Percentiles rank a stretch among this genome's conserved stretches.
phyloP scores from a whole-genome alignment of 37 sponge, comb jelly and placozoan genomes.

The Bolinopsis microptera region DNA sequence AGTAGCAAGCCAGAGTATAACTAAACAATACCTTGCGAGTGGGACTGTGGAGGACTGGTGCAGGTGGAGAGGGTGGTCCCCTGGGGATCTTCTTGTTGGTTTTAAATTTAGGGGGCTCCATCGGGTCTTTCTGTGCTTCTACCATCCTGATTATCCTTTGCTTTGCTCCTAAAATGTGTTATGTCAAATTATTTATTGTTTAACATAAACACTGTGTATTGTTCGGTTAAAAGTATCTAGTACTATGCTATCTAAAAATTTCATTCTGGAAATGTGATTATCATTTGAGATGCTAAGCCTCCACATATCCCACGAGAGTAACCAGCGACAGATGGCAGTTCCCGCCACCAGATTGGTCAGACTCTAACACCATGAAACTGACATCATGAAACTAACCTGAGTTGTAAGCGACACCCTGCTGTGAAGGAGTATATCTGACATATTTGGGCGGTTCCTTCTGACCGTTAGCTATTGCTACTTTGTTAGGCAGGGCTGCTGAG shows the following conservation, averaged over 20 bases:
- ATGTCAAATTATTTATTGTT: too few relatives aligned
- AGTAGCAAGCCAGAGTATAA: not conserved
- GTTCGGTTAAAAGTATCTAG: too few relatives aligned
- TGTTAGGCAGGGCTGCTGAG: slow-evolving; percentile 87
- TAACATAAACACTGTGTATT: too few relatives aligned
- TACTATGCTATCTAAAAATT: too few relatives aligned
- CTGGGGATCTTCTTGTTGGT: slow-evolving; percentile 95
- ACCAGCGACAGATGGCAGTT: too few relatives aligned
- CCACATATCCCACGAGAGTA: too few relatives aligned
- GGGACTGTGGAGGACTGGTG: slow-evolving; percentile 95
- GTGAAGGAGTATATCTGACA: slow-evolving; percentile 93
- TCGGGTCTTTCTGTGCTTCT: slow-evolving; percentile 96
- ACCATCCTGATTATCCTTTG: slow-evolving; percentile 97
- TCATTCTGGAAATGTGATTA: too few relatives aligned
- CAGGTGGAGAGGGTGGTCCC: slow-evolving; percentile 98
- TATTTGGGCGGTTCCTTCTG: slow-evolving; percentile 90
- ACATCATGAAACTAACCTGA: slow-evolving; percentile 73
- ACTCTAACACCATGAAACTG: too few relatives aligned
- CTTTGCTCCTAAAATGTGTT: slow-evolving; percentile 72
- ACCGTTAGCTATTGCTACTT: slow-evolving; percentile 78
- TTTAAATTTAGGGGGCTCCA: slow-evolving; percentile 91
- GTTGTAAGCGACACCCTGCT: slow-evolving; percentile 87
- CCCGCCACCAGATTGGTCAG: too few relatives aligned
- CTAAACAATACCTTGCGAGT: slow-evolving; percentile 77
- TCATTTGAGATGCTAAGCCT: too few relatives aligned